A percentile compares a stretch with the other conserved stretches of the same genome.
Evolutionary conservation across 2,797 vertebrate genomes (phyloP).

Genomic region (Tokudaia tokunoshimensis): DNA sequence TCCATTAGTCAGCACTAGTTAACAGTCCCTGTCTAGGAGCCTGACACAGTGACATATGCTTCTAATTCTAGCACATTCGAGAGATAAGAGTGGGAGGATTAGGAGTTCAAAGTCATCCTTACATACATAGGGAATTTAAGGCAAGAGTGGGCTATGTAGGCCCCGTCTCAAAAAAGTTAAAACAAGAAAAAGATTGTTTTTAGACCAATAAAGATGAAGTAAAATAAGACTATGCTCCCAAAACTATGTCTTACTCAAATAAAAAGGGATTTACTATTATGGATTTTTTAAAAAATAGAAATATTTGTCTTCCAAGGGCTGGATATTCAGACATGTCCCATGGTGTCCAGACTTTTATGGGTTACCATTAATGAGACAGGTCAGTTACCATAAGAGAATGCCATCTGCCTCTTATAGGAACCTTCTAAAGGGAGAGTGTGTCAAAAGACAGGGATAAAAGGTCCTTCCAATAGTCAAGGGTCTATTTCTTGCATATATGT

Average conservation of each 20-base stretch:
- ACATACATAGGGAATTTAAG: neutral
- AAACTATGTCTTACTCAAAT: neutral
- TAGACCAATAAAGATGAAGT: neutral
- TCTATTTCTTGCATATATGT: neutral
- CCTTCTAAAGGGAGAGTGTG: no score
- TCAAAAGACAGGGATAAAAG: neutral
- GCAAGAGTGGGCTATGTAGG: neutral
- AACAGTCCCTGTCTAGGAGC: neutral
- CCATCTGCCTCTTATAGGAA: neutral
- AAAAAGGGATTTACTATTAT: accelerated
- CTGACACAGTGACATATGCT: neutral
- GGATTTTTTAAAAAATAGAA: neutral
- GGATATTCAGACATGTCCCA: neutral
- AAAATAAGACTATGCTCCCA: neutral
- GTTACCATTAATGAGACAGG: neutral
- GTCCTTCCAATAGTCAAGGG: neutral
- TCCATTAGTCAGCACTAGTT: neutral
- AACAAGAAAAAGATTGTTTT: neutral
- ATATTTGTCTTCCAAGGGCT: neutral
- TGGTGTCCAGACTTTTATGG: neutral
- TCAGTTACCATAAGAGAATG: neutral
- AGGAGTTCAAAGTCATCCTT: neutral
- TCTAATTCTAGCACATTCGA: neutral
- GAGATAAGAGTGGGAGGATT: neutral
- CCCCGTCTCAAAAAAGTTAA: neutral